Base-by-base conservation (phyloP, 23 tunicate genomes). In the Aplidium turbinatum region DNA sequence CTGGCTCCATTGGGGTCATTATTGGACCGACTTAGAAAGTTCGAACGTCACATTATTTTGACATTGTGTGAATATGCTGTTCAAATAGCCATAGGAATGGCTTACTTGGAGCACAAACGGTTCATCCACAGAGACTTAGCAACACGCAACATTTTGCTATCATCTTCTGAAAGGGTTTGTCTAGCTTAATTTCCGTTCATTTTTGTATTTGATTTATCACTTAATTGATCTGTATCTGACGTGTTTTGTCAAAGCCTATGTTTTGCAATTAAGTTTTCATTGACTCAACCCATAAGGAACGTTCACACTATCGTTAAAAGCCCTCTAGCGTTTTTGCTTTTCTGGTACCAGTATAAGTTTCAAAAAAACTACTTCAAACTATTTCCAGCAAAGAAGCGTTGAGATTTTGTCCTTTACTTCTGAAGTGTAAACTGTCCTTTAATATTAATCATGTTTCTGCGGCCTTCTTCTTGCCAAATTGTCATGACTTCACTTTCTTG, bases 11-110 rank as follows among this genome's bases (percentile, higher is more conserved):
- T 91, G 13, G 99, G 99, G 24, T 75, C 81, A 23, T 46, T 95
- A 58, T 83, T 88, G 16, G 79, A 91, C 53, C 76, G 75, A 7
- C 72, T 95, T 2, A 75, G 96, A 24, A 88, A 88, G 50, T 79
- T 25, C 35, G 73, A 83, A 33, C 50, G 58, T 26, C 96, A 88
- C 47, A 70, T 78, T n/a, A 58, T 88, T 27, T 75, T 89, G 26
- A 84, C 92, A 31, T 63, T 95, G 27, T 83, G 93, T 61, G 99
- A 95, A 70, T 95, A 79, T 75, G 90, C 89, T 19, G 78, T 88
- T 63, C 99, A 95, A 79, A 94, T 94, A 30, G 86, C 90, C 0
- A 61, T 56, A 13, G 99, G 99, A 46, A 95, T 95, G 99, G 92
- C 95, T 58, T 95, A 95, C 68, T 66, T 95, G 28, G 92, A 90